Base-by-base conservation (phyloP, 2,797 vertebrate species). In the Anguilla marmorata region DNA sequence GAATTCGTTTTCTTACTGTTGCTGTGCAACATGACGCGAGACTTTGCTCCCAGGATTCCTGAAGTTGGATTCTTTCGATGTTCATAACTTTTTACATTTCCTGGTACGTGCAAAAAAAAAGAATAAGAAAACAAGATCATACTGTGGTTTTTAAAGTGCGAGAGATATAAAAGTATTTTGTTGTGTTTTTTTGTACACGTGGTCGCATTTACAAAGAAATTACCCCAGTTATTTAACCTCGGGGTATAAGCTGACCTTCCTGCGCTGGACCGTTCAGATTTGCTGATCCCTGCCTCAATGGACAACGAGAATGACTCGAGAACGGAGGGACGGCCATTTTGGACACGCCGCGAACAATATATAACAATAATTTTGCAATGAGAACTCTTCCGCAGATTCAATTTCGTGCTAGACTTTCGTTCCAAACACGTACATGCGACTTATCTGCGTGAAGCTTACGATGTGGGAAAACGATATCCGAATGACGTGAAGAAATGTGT, bases 21-120 rank as follows among this genome's bases (percentile, higher is more conserved):
- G 94, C 94, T 95, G 94, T 94, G 94, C 93, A 95, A 95, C 93
- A 92, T 87, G 86, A 92, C 91, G 85, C 88, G 84, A 87, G 92
- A 90, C 72, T 85, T 88, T 91, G 89, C 52, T 74, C 86, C 85
- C 72, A 90, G 69, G 86, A 86, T 89, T 88, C 76, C 88, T 84
- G 60, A 88, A 86, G 86, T 86, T 89, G 48, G 86, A 27, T 88
- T 90, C 30, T 58, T 85, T 87, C 88, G n/a, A 87, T 88, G 76
- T 88, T 89, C 48, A 37, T 69, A 79, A 84, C n/a, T 87, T 74
- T 83, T 86, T 45, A 45, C 12, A 79, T 60, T 88, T 79, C 74
- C 86, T 86, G 27, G 56, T 84, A 74, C 16, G 27, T 88, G 85
- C 24, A 52, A 37, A 24, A 87, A 19, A 88, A 27, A 21, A 24